Conservation (phyloP, 2,888 invertebrate species). For the Eudemis profundana region DNA sequence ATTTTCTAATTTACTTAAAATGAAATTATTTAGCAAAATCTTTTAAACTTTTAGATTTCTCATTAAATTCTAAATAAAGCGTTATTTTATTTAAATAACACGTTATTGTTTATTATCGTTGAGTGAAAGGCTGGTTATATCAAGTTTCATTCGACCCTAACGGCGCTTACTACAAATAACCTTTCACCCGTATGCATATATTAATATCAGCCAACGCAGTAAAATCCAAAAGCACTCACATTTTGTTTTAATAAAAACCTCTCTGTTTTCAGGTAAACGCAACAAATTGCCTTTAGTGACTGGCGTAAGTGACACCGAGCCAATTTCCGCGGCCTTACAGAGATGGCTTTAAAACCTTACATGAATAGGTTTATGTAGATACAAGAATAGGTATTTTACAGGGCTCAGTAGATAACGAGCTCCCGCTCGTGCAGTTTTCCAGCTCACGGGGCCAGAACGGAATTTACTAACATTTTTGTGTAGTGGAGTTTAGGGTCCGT, state of each 20-base stretch:
- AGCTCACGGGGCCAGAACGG: slow-evolving; percentile 65
- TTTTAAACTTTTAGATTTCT: too few species aligned
- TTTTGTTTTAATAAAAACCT: slow-evolving; percentile 23
- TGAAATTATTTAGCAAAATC: too few species aligned
- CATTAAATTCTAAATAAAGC: too few species aligned
- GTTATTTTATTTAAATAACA: too few species aligned
- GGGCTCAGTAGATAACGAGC: slow-evolving; percentile 45
- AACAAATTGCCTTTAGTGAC: background rate
- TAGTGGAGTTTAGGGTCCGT: slow-evolving; percentile 28
- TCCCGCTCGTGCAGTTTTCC: slow-evolving; percentile 62
- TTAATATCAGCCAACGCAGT: too few species aligned
- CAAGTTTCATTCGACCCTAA: too few species aligned
- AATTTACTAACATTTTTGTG: slow-evolving; percentile 65
- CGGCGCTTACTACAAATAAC: background rate
- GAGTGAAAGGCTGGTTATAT: too few species aligned
- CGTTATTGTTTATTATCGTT: too few species aligned
- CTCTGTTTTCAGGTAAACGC: slow-evolving; percentile 38
- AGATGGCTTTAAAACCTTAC: slow-evolving; percentile 26
- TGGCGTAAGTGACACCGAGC: slow-evolving; percentile 36
- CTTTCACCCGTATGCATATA: too few species aligned
- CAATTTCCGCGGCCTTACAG: slow-evolving; percentile 30
- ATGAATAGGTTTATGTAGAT: slow-evolving; percentile 23
- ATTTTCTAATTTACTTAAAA: too few species aligned
- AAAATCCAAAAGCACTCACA: background rate
- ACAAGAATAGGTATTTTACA: slow-evolving; percentile 36